Evolutionary conservation across 2,888 invertebrate genomes (phyloP), one percentile per base, ranked within the genome.

Genomic region (Erannis defoliaria): DNA sequence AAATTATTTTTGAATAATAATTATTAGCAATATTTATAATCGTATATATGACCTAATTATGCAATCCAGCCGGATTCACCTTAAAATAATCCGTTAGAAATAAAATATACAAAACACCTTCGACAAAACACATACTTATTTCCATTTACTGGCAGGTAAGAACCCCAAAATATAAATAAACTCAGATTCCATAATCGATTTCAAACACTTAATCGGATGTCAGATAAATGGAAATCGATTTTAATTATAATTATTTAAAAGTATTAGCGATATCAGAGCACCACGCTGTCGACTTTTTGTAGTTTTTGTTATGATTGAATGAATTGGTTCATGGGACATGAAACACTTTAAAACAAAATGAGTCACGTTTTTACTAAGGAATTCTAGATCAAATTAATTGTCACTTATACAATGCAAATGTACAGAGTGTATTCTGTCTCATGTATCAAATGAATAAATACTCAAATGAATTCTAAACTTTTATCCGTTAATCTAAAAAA

Each of bases 221-320:
- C 51, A 48, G 38, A 59, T 46, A 45, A 53, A 58, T 31, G 58
- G 31, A 21, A 59, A 54, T 40, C 46, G 59, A 54, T 59, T 59
- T 33, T 40, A 53, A 53, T 58, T 58, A 21, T 31, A 51, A 53
- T 58, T 58, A 58, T 53, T 58, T 45, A 51, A 58, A 58, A 29
- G 37, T 37, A 38, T 51, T 35, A 58, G 16, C 37, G 35, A 50
- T 51, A 37, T 26, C 21, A 18, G 37, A 19, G 46, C 45, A 50
- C 35, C 53, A 42, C 23, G n/a, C 19, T 6, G 62, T 59, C 58
- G 40, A 42, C 49, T 51, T 67, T 33, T 71, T 73, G 23, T 23
- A 23, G 1, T n/a, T 42, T 42, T 42, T n/a, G n/a, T 26, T 26
- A 6, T 23, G 42, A 21, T 42, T 23, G 42, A 12, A 23, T 5